A percentile compares a stretch with the other conserved stretches of the same genome.
Conservation (phyloP, 2,113 vertebrate genomes). For the Zeus faber region DNA sequence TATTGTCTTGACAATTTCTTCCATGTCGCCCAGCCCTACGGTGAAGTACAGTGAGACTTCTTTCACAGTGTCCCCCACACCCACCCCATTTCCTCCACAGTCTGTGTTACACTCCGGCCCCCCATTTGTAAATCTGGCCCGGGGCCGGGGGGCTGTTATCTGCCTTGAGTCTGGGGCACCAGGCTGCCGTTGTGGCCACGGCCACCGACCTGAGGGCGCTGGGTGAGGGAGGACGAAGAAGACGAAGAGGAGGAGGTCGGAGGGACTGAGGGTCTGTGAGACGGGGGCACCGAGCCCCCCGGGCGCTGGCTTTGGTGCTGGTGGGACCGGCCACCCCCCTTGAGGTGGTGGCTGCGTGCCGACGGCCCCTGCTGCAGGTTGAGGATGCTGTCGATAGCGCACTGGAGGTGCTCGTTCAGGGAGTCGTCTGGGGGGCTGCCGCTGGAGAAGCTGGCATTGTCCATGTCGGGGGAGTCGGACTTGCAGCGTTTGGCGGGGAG, state of each 20-base stretch:
- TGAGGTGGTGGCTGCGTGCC: constrained; percentile 54
- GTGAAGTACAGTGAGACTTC: constrained; percentile 67
- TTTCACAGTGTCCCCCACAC: constrained; percentile 47
- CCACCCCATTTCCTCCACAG: constrained; percentile 17
- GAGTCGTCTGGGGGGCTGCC: constrained; percentile 90
- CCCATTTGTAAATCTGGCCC: constrained; percentile 36
- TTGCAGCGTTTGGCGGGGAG: constrained; percentile 86
- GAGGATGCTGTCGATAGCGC: constrained; percentile 95
- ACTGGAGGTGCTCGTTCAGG: constrained; percentile 91
- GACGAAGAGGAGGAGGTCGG: constrained; percentile 72
- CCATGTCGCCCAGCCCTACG: too few relatives aligned
- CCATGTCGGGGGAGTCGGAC: constrained; percentile 86
- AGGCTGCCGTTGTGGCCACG: constrained; percentile 87
- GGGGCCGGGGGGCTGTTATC: constrained; percentile 82
- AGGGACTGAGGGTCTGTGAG: constrained; percentile 70
- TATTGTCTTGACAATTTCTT: too few relatives aligned
- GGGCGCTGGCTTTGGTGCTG: constrained; percentile 67
- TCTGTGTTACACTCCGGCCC: constrained; percentile 38
- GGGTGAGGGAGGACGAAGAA: constrained; percentile 75
- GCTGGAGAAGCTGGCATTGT: constrained; percentile 93
- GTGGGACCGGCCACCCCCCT: constrained; percentile 56
- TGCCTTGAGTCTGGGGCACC: constrained; percentile 89
- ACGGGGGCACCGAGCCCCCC: constrained; percentile 56
- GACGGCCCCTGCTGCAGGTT: constrained; percentile 87
- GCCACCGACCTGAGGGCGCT: constrained; percentile 77